These are phyloP conservation scores for Oreortyx pictus DNA, from an alignment of 2,797 vertebrate genomes.

Conservation along the genomic window DNA sequence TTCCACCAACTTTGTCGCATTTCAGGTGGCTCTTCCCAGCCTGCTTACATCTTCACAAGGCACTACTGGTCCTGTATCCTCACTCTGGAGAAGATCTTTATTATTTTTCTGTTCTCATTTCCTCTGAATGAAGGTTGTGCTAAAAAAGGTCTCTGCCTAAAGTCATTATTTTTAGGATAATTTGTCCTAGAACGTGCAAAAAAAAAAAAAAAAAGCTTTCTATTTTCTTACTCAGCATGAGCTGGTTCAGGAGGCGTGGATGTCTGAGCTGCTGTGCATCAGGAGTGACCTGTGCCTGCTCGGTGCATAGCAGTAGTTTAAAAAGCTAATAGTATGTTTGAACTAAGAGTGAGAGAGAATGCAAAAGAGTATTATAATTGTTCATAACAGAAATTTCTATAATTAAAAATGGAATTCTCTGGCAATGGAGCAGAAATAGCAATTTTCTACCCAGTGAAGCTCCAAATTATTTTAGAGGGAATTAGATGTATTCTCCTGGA, in stretches of 20 bases:
- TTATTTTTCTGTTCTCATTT: background rate
- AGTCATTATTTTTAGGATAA: background rate
- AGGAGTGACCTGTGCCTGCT: constrained; percentile 25
- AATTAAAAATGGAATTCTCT: constrained; percentile 69
- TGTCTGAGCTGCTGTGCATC: background rate
- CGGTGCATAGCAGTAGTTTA: background rate
- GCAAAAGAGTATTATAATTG: constrained; percentile 56
- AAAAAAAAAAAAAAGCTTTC: background rate
- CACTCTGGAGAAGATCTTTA: background rate
- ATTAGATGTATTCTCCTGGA: constrained; percentile 60
- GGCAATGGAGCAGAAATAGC: constrained; percentile 68
- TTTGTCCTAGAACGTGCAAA: background rate
- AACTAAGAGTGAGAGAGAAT: constrained; percentile 46
- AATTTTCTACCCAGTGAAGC: constrained; percentile 73
- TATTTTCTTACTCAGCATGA: background rate
- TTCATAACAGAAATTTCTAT: constrained; percentile 64
- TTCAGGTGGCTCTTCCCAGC: background rate
- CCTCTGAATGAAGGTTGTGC: background rate
- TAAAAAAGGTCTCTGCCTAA: background rate
- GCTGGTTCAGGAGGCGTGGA: background rate
- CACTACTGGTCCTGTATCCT: background rate
- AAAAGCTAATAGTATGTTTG: constrained; percentile 43
- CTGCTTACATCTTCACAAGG: background rate
- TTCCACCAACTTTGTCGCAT: background rate
- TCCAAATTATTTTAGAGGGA: constrained; percentile 71